Percentiles rank a stretch among this genome's conserved stretches.
Conservation (phyloP, 2,113 vertebrate genomes). For the Pteronura brasiliensis region DNA sequence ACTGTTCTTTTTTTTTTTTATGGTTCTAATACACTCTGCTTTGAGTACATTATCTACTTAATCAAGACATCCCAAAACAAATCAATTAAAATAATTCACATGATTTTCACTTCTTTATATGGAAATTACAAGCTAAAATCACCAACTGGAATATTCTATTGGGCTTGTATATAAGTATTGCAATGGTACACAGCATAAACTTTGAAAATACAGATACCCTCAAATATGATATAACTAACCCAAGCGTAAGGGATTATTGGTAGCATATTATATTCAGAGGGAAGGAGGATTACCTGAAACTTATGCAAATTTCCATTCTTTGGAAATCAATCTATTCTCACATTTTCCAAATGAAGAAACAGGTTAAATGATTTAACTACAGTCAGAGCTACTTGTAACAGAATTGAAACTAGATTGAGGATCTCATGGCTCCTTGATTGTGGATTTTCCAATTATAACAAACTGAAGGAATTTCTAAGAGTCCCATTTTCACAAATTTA, state of each 20-base stretch:
- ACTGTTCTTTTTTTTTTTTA: neutral
- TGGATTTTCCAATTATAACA: neutral
- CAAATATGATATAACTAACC: neutral
- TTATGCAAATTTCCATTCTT: neutral
- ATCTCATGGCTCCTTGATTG: neutral
- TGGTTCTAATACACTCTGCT: neutral
- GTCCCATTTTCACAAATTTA: neutral
- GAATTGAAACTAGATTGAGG: neutral
- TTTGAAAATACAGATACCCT: neutral
- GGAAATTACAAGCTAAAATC: neutral
- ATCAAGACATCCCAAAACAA: neutral
- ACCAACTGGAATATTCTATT: neutral
- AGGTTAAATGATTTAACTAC: neutral
- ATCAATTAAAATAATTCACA: conserved; percentile 1
- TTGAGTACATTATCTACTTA: neutral
- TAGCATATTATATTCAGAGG: neutral
- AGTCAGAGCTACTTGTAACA: neutral
- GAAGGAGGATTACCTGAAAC: neutral
- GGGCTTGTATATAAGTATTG: neutral
- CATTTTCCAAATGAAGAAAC: neutral
- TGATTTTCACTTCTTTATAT: neutral
- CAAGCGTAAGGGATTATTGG: neutral
- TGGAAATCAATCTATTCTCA: neutral
- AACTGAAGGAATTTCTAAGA: neutral
- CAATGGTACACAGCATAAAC: neutral